Evolutionary conservation across 2,113 vertebrate species (phyloP), one percentile per base, ranked within the genome.

Genomic region (Pterocles burchelli): DNA sequence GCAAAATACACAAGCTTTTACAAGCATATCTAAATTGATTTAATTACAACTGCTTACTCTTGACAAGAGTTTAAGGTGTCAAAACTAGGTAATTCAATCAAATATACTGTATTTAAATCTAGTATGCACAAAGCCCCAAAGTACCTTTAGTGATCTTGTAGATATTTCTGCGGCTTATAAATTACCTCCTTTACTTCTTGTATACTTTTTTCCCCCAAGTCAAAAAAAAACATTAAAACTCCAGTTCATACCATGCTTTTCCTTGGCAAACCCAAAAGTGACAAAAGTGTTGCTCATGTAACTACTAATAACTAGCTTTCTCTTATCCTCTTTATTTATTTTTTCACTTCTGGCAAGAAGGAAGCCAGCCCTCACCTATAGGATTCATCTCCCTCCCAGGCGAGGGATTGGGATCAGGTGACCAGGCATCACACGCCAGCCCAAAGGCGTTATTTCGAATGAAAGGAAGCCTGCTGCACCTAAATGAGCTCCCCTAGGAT

Each of bases 21-120:
- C 11, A n/a, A 78, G 58, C 5, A 2, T 12, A 55, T 78, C 92
- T 46, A 72, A 80, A 78, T 7, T 57, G 49, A 89, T 70, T 85
- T 78, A 78, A 72, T 76, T 79, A 51, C 36, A 85, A 49, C 49
- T 54, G 58, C 52, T 72, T 34, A 28, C 68, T 65, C 48, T 61
- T 38, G 36, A 85, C 59, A 68, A 2, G 14, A 87, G 48, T 76
- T 75, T 62, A 58, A 85, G 76, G 86, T 87, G 73, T 55, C 79
- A 93, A 57, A 85, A 75, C 41, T 3, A 49, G 82, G 59, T 28
- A 89, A 90, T 45, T 89, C 93, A 89, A 36, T 58, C 95, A 86
- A 71, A 77, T 6, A 46, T 0, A 7, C 41, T 22, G 11, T 4
- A 80, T 63, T 48, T 84, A 77, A 92, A 74, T 21, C 45, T 13